phyloP scores from a whole-genome alignment of 2,797 vertebrate species.

The Alosa sapidissima region DNA sequence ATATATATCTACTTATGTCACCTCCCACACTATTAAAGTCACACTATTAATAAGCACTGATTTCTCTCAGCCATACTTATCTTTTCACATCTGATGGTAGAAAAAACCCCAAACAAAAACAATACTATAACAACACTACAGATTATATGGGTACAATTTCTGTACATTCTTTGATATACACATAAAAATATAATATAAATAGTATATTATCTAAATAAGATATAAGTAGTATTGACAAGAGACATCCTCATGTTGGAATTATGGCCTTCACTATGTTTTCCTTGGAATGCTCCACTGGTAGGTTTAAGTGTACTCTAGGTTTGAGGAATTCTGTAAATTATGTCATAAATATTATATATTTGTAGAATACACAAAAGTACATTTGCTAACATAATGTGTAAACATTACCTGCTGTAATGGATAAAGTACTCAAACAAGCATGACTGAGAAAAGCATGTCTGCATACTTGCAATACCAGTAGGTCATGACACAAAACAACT shows the following conservation, averaged over 20 bases:
- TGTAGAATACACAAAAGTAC: neutral
- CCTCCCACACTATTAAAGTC: neutral
- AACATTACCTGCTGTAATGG: neutral
- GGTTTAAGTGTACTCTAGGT: neutral
- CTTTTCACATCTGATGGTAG: neutral
- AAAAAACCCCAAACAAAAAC: neutral
- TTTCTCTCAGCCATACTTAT: neutral
- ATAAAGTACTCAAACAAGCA: neutral
- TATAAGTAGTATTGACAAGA: neutral
- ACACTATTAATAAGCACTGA: neutral
- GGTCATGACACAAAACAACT: neutral
- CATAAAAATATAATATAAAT: neutral
- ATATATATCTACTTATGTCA: neutral
- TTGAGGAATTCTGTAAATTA: neutral
- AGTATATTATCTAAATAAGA: neutral
- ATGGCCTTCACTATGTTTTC: neutral
- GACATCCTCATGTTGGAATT: neutral
- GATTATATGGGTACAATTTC: neutral
- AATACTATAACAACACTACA: neutral
- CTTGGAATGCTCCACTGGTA: neutral
- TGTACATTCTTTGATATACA: neutral
- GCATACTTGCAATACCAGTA: neutral
- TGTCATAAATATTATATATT: neutral
- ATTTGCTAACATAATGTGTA: neutral
- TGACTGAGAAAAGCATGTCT: neutral